These are phyloP conservation scores for Hyperopisus bebe DNA, from an alignment of 2,113 vertebrate species.

Conservation along the genomic window DNA sequence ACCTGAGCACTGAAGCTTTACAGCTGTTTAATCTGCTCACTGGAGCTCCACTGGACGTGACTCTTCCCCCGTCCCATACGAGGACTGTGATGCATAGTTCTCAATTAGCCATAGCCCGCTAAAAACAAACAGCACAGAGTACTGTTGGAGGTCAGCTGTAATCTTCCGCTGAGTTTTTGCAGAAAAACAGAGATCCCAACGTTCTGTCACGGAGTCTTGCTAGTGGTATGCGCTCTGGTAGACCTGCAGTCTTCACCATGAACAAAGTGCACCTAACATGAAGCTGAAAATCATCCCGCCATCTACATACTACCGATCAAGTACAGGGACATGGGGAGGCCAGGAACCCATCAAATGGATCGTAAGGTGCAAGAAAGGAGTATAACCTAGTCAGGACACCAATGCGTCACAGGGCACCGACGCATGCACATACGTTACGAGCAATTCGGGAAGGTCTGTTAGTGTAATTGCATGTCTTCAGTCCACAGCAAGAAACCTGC, in stretches of 20 bases:
- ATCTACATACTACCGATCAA: background rate
- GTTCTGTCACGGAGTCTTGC: background rate
- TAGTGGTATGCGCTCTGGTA: background rate
- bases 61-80: slow-evolving; percentile 6
- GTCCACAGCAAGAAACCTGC: background rate
- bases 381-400: background rate
- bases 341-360: background rate
- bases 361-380: background rate
- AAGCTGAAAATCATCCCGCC: background rate
- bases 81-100: slow-evolving; percentile 20
- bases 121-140: slow-evolving; percentile 49
- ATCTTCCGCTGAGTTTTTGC: background rate
- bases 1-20: slow-evolving; percentile 46
- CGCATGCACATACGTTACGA: background rate
- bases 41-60: slow-evolving; percentile 32
- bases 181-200: slow-evolving; percentile 23
- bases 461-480: background rate
- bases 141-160: slow-evolving; percentile 47
- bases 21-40: slow-evolving; percentile 50
- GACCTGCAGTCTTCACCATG: background rate
- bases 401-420: background rate
- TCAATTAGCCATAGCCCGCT: slow-evolving; percentile 49
- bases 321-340: background rate
- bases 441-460: background rate
- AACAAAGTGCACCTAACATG: background rate